These are phyloP conservation scores for Drosophila bipectinata DNA, from an alignment of 1,140 invertebrate genomes.

Conservation along the genomic window DNA sequence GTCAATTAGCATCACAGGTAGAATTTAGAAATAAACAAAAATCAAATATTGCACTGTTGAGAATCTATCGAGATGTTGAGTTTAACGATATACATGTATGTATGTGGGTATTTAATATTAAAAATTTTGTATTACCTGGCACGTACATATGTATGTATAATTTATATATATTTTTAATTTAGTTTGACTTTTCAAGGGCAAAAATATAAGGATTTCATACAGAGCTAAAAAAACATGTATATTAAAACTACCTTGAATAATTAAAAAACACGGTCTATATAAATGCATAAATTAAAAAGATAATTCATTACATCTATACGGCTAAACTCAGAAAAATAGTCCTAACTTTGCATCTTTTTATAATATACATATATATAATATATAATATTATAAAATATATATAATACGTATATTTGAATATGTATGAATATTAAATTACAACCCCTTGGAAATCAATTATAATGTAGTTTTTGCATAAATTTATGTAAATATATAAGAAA, in stretches of 20 bases:
- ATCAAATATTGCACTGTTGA: not conserved
- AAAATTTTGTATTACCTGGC: not conserved
- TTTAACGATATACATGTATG: too few species aligned
- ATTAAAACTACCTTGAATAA: constrained; percentile 24
- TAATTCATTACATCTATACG: not conserved
- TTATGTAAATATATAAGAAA: too few species aligned
- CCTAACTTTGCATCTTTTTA: not conserved
- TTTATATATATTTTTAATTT: too few species aligned
- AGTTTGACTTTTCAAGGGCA: not conserved
- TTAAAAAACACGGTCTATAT: constrained; percentile 22
- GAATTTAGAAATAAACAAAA: not conserved
- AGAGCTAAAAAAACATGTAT: not conserved
- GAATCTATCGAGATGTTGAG: not conserved
- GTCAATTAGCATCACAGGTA: constrained; percentile 37
- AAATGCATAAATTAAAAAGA: constrained; percentile 35
- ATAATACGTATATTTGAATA: too few species aligned
- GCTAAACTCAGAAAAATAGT: not conserved
- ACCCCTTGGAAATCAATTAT: too few species aligned
- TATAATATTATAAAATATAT: too few species aligned
- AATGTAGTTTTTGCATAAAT: too few species aligned
- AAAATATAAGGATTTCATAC: not conserved
- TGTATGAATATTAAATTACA: too few species aligned
- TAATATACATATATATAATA: too few species aligned
- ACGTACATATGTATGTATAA: not conserved
- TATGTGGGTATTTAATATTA: not conserved